Conservation (phyloP, 1,140 invertebrate species). For the Anoplophora glabripennis region DNA sequence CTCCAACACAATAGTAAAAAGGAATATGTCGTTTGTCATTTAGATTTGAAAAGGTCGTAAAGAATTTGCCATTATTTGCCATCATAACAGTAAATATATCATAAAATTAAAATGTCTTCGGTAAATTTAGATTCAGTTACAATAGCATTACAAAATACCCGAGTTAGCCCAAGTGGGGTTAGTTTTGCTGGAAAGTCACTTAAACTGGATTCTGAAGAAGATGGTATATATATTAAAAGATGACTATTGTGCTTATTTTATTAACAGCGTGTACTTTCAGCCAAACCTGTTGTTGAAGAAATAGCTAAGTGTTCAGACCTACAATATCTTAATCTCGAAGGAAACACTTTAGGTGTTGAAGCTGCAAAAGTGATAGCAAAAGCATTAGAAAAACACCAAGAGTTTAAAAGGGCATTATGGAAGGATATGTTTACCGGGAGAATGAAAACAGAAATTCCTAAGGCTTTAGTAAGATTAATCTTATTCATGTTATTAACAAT, state of each 20-base stretch:
- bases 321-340: conserved; percentile 79
- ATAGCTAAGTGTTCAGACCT: conserved; percentile 62
- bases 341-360: conserved; percentile 88
- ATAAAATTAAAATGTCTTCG: conserved; percentile 6
- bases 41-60: no score
- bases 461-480: conserved; percentile 65
- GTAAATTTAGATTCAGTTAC: conserved; percentile 37
- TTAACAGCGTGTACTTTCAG: conserved; percentile 50
- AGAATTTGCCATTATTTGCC: no score
- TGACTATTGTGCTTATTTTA: conserved; percentile 17
- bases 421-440: conserved; percentile 96
- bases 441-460: conserved; percentile 92
- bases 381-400: conserved; percentile 70
- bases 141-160: conserved; percentile 37
- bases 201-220: conserved; percentile 64
- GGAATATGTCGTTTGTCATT: no score
- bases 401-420: conserved; percentile 82
- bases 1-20: no score
- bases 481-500: neutral
- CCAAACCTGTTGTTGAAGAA: conserved; percentile 61
- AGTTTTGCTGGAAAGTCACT: conserved; percentile 65
- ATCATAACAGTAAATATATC: no score
- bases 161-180: conserved; percentile 50
- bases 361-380: conserved; percentile 83
- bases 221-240: conserved; percentile 56